These are phyloP conservation scores for Limnodromus scolopaceus DNA, from an alignment of 2,797 vertebrate genomes.

Conservation along the genomic window DNA sequence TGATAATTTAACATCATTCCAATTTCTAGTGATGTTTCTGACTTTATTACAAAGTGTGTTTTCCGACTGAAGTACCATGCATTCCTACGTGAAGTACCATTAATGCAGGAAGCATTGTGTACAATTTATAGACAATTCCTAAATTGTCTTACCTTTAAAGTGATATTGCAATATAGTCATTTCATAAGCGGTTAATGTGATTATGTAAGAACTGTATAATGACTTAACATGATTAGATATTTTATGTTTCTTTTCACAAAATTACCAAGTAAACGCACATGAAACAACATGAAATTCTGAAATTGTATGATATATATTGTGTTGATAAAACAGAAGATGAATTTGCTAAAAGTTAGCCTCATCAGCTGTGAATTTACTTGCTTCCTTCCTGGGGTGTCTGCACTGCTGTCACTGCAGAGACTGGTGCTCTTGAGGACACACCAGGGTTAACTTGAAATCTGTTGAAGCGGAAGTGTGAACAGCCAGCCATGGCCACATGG, in stretches of 20 bases:
- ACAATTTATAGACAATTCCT: constrained; percentile 43
- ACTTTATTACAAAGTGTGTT: constrained; percentile 27
- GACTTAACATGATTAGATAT: constrained; percentile 49
- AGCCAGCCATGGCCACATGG: background rate
- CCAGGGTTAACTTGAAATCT: background rate
- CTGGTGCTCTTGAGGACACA: background rate
- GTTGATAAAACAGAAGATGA: constrained; percentile 39
- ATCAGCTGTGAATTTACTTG: constrained; percentile 47
- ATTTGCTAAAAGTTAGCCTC: constrained; percentile 59
- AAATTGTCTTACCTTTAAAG: constrained; percentile 42
- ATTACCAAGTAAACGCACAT: constrained; percentile 42
- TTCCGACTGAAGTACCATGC: constrained; percentile 28
- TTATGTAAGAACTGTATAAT: constrained; percentile 52
- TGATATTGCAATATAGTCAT: constrained; percentile 25
- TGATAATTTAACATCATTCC: constrained; percentile 19
- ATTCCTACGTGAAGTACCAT: constrained; percentile 67
- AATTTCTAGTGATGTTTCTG: constrained; percentile 35
- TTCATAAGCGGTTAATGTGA: constrained; percentile 64
- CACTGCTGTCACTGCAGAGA: background rate
- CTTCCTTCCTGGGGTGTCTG: background rate
- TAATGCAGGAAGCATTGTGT: constrained; percentile 23
- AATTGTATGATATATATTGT: constrained; percentile 15
- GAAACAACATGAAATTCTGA: constrained; percentile 59
- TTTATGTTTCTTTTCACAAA: constrained; percentile 60
- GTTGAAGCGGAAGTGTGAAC: background rate